These are phyloP conservation scores for Lagodon rhomboides DNA, from an alignment of 2,797 vertebrate genomes.

Conservation along the genomic window DNA sequence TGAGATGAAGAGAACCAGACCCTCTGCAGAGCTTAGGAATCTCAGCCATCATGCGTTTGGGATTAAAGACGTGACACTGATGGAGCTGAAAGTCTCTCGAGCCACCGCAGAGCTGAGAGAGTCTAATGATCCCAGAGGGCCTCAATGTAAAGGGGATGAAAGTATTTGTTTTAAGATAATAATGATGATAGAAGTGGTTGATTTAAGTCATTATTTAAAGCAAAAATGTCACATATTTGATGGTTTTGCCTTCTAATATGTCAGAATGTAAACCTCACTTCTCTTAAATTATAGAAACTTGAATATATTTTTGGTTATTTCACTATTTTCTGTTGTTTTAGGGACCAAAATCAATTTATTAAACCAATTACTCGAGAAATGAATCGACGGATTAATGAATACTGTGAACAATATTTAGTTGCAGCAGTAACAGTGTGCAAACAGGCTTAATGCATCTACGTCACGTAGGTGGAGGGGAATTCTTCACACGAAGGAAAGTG, in stretches of 20 bases:
- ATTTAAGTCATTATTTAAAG: not conserved
- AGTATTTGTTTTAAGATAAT: not conserved
- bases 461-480: too few relatives aligned
- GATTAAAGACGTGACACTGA: slow-evolving; percentile 57
- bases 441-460: not conserved
- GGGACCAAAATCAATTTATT: not conserved
- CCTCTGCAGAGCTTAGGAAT: not conserved
- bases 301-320: not conserved
- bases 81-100: slow-evolving; percentile 29
- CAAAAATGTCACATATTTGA: not conserved
- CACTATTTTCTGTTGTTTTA: not conserved
- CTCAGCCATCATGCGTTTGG: slow-evolving; percentile 67
- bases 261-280: not conserved
- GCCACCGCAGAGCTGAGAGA: slow-evolving; percentile 10
- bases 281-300: not conserved
- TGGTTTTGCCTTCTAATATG: not conserved
- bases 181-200: not conserved
- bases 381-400: not conserved
- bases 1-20: not conserved
- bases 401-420: not conserved
- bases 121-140: not conserved
- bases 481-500: too few relatives aligned
- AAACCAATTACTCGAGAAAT: not conserved
- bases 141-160: not conserved
- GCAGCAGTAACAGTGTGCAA: too few relatives aligned